Evolutionary conservation across 1,140 invertebrate genomes (phyloP).

Genomic region (Platorchestia sp.): DNA sequence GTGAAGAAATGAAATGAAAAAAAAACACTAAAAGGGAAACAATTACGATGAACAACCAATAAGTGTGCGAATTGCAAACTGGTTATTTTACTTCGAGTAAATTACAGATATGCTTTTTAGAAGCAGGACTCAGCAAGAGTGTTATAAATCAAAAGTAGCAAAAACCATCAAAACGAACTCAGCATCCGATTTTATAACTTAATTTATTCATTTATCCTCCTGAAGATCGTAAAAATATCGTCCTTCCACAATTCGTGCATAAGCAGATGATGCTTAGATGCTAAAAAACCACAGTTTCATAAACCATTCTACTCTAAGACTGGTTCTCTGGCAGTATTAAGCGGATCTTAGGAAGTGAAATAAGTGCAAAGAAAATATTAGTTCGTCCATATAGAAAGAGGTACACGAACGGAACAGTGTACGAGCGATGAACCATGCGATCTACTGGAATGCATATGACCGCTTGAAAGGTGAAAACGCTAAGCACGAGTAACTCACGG

Average conservation of each 20-base stretch:
- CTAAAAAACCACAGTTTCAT: not conserved
- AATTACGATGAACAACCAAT: no score
- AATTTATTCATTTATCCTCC: no score
- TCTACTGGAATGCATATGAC: not conserved
- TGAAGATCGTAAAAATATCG: not conserved
- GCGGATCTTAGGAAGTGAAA: not conserved
- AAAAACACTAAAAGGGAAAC: no score
- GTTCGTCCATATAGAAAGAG: not conserved
- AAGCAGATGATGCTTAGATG: not conserved
- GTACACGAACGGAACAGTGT: not conserved
- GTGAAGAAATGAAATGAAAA: no score
- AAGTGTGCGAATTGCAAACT: no score
- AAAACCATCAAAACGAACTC: no score
- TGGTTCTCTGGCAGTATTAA: not conserved
- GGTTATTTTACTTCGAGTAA: no score
- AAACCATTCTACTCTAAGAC: not conserved
- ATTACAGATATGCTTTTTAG: no score
- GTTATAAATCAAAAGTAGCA: no score
- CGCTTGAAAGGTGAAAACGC: not conserved
- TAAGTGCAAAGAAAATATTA: not conserved
- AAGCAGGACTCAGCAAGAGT: no score
- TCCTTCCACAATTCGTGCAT: not conserved
- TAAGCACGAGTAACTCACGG: not conserved
- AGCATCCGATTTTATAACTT: no score
- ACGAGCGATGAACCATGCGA: not conserved